These are phyloP conservation scores for Yponomeuta plumbellus DNA, from an alignment of 2,888 invertebrate species.

Conservation along the genomic window DNA sequence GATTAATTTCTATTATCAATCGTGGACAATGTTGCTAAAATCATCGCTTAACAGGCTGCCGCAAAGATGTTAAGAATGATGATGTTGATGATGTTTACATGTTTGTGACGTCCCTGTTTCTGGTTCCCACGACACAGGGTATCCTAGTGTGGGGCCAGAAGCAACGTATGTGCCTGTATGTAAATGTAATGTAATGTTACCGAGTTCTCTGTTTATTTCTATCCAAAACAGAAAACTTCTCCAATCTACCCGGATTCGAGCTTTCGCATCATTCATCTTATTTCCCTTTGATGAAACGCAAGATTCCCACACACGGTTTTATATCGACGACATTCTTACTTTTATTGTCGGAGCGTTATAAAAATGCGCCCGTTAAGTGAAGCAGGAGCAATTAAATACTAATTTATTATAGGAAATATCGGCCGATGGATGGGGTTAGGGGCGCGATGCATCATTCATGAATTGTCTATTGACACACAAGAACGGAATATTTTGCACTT, in stretches of 20 bases:
- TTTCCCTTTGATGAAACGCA: background rate
- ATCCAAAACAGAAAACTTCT: background rate
- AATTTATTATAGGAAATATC: constrained; percentile 2
- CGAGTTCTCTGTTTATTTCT: no score
- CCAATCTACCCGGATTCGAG: no score
- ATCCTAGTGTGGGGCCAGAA: no score
- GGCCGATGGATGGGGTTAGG: background rate
- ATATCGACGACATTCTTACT: constrained; percentile 1
- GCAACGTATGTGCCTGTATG: no score
- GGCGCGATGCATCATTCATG: background rate
- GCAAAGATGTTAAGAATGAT: no score
- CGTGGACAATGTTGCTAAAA: no score
- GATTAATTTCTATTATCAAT: no score
- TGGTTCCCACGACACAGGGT: no score
- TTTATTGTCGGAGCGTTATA: background rate
- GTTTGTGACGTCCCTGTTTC: no score
- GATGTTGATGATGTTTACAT: no score
- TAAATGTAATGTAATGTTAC: no score
- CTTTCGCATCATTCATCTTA: background rate
- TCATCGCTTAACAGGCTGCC: no score
- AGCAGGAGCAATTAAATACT: background rate
- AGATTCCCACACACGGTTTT: background rate
- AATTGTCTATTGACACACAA: constrained; percentile 1
- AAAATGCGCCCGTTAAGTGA: constrained; percentile 1
- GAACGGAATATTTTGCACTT: background rate